A percentile compares a stretch with the other conserved stretches of the same genome.
Conservation (phyloP, 2,888 invertebrate species). For the Zygaena filipendulae region DNA sequence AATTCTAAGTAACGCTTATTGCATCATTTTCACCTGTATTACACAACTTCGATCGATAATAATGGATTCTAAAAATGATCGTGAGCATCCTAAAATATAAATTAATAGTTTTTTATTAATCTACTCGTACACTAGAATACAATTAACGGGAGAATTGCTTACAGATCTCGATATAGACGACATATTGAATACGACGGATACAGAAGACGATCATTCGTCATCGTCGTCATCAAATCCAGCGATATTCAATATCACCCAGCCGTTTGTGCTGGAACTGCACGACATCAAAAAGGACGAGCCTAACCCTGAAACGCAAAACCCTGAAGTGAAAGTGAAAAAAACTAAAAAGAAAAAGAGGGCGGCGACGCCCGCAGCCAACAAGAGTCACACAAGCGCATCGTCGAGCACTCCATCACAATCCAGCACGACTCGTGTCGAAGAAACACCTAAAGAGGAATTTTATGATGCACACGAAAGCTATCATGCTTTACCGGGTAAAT, state of each 20-base stretch:
- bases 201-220: slow-evolving; percentile 24
- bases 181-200: slow-evolving; percentile 22
- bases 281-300: slow-evolving; percentile 29
- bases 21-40: too few species aligned
- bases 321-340: slow-evolving; percentile 12
- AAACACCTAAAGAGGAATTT: slow-evolving; percentile 31
- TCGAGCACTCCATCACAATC: slow-evolving; percentile 26
- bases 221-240: slow-evolving; percentile 20
- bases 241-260: slow-evolving; percentile 21
- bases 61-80: too few species aligned
- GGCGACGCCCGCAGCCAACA: slow-evolving; percentile 16
- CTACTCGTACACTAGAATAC: too few species aligned
- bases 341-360: slow-evolving; percentile 31
- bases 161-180: slow-evolving; percentile 22
- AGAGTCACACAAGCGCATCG: slow-evolving; percentile 17
- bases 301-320: slow-evolving; percentile 10
- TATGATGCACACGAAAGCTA: slow-evolving; percentile 45
- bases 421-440: slow-evolving; percentile 17
- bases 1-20: too few species aligned
- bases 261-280: slow-evolving; percentile 33
- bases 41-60: too few species aligned
- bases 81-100: too few species aligned
- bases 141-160: too few species aligned
- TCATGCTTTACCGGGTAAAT: slow-evolving; percentile 31
- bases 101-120: too few species aligned